phyloP scores from a whole-genome alignment of 2,888 invertebrate genomes.

The Gnatocerus cornutus region DNA sequence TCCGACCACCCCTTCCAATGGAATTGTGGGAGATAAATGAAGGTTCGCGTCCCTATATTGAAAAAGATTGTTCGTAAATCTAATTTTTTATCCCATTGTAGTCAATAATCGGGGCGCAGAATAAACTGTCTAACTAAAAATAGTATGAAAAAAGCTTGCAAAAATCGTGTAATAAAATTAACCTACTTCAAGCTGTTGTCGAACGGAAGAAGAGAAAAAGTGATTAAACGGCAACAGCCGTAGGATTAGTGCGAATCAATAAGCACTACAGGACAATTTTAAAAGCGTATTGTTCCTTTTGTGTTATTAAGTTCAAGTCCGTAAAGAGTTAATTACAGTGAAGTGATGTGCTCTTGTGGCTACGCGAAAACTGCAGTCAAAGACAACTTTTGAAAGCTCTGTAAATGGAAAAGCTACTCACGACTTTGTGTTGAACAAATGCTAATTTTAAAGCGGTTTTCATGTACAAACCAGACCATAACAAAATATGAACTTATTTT shows the following conservation, averaged over 20 bases:
- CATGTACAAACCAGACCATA: constrained; percentile 9
- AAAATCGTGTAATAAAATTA: constrained; percentile 45
- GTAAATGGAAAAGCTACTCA: constrained; percentile 32
- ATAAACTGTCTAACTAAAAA: constrained; percentile 41
- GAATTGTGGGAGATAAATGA: constrained; percentile 39
- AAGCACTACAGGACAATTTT: constrained; percentile 48
- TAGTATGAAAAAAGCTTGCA: constrained; percentile 38
- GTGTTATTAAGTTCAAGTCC: constrained; percentile 51
- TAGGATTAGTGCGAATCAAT: constrained; percentile 40
- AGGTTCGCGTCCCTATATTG: constrained; percentile 24
- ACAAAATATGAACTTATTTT: not conserved
- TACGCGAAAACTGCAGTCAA: constrained; percentile 51
- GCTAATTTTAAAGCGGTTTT: constrained; percentile 38
- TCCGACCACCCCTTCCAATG: constrained; percentile 22
- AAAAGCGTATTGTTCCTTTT: constrained; percentile 49
- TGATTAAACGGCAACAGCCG: constrained; percentile 15
- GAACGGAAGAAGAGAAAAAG: constrained; percentile 17
- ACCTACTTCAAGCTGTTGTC: constrained; percentile 41
- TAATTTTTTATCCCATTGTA: constrained; percentile 43
- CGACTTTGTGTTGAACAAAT: constrained; percentile 36
- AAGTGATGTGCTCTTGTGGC: constrained; percentile 55
- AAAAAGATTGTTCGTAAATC: constrained; percentile 41
- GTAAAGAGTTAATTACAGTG: constrained; percentile 57
- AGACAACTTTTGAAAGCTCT: constrained; percentile 45
- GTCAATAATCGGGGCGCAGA: constrained; percentile 37